Evolutionary conservation across 2,797 vertebrate species (phyloP).

Genomic region (Alectoris magna): DNA sequence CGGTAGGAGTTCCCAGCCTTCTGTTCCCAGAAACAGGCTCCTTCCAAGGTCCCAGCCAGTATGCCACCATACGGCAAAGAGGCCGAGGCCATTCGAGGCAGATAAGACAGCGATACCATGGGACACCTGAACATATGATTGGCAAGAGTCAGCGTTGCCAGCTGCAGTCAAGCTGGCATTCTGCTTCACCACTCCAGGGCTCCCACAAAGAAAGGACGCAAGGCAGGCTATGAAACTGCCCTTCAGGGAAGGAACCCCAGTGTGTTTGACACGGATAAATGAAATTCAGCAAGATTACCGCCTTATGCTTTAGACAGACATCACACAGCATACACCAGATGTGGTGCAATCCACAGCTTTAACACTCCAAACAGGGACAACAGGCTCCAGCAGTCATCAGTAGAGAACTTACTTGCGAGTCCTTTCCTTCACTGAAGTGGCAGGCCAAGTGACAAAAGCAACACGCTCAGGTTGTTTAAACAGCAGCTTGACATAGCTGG

Average conservation of each 20-base stretch:
- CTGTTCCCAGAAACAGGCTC: slow-evolving; percentile 94
- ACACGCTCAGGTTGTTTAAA: background rate
- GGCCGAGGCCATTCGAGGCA: slow-evolving; percentile 87
- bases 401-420: background rate
- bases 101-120: slow-evolving; percentile 89
- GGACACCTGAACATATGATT: slow-evolving; percentile 84
- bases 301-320: background rate
- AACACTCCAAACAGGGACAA: no score
- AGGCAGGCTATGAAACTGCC: background rate
- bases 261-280: background rate
- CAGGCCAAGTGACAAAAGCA: background rate
- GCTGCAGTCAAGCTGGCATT: background rate
- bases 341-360: background rate
- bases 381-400: background rate
- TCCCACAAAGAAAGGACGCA: background rate
- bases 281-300: background rate
- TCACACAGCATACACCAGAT: background rate
- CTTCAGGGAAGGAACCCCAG: background rate
- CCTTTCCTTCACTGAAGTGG: no score
- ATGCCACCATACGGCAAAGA: slow-evolving; percentile 90
- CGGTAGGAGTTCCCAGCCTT: slow-evolving; percentile 81
- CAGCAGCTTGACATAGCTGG: background rate
- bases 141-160: background rate
- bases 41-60: slow-evolving; percentile 91
- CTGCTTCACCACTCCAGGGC: background rate